These are phyloP conservation scores for Diacarnus erythraeanus DNA, from an alignment of 37 sponge, comb jelly and placozoan species.

Conservation along the genomic window DNA sequence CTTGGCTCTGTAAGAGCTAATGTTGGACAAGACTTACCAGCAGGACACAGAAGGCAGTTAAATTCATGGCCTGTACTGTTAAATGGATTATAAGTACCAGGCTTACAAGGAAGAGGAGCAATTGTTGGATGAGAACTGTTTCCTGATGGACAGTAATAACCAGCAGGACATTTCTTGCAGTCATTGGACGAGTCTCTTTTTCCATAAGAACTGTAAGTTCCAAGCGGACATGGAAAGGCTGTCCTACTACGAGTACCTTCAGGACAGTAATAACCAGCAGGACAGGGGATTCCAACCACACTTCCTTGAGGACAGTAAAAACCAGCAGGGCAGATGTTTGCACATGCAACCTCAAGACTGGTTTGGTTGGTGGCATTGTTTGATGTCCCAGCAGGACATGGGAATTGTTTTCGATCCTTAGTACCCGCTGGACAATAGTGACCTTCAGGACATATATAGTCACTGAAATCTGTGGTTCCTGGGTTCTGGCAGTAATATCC, in stretches of 20 bases:
- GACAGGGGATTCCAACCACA: neutral
- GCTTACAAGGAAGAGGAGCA: conserved; percentile 3
- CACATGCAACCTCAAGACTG: neutral
- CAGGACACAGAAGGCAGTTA: no score
- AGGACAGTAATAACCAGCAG: conserved; percentile 14
- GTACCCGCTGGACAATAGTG: no score
- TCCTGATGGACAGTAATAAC: conserved; percentile 19
- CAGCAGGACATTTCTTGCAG: conserved; percentile 8
- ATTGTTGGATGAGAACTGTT: conserved; percentile 10
- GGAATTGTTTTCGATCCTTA: no score
- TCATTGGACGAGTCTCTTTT: neutral
- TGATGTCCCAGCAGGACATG: no score
- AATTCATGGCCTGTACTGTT: conserved; percentile 19
- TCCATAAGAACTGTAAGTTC: neutral
- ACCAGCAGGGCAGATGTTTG: neutral
- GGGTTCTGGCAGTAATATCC: no score
- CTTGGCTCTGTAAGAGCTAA: no score
- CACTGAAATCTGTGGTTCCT: no score
- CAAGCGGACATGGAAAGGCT: conserved; percentile 7
- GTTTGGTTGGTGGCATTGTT: no score
- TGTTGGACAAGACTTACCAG: no score
- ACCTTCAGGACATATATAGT: no score
- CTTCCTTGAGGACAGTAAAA: conserved; percentile 20
- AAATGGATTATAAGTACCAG: conserved; percentile 16
- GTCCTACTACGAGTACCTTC: neutral